phyloP scores from a whole-genome alignment of 2,888 invertebrate genomes.

The Troilus luridus region DNA sequence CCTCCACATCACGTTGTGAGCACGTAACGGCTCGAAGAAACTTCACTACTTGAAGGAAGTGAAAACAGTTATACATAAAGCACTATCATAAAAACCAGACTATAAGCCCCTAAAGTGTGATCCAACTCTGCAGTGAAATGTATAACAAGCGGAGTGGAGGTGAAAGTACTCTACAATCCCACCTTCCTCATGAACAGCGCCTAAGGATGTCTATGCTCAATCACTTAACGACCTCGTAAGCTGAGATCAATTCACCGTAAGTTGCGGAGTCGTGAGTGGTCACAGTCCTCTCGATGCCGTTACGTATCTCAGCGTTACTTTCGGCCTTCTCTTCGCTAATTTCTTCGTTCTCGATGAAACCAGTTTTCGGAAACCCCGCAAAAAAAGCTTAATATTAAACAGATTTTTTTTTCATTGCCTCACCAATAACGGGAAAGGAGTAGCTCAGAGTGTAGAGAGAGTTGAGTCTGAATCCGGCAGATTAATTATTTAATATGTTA shows the following conservation, averaged over 20 bases:
- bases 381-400: too few species aligned
- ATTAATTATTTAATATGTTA: too few species aligned
- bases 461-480: too few species aligned
- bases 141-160: neutral
- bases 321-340: neutral
- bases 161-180: neutral
- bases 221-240: neutral
- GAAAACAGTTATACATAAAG: neutral
- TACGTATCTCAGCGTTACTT: neutral
- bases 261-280: neutral
- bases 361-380: too few species aligned
- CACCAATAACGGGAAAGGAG: too few species aligned
- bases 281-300: neutral
- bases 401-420: too few species aligned
- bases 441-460: too few species aligned
- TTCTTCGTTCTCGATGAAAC: neutral
- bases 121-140: constrained; percentile 1
- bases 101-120: neutral
- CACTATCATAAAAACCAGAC: neutral
- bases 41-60: neutral
- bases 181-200: neutral
- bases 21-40: neutral
- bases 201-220: neutral
- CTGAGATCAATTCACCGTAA: neutral
- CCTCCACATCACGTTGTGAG: neutral